Conservation (phyloP, 53 echinoderm and acorn worm species). For the Antedon mediterranea region DNA sequence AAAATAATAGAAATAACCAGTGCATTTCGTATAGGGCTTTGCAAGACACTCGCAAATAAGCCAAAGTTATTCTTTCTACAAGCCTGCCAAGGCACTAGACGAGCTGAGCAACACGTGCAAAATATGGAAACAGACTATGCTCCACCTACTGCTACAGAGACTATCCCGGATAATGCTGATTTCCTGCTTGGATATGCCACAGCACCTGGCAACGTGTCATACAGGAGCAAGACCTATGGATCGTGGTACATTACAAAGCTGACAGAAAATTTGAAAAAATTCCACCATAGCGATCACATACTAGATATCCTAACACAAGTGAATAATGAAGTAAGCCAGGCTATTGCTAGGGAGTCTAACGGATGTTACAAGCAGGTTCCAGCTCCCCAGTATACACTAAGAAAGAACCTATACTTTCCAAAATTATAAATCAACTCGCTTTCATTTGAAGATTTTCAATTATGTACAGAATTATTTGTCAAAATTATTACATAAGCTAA, state of each 20-base stretch:
- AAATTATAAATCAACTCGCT: no score
- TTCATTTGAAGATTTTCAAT: no score
- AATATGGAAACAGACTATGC: neutral
- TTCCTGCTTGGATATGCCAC: conserved; percentile 58
- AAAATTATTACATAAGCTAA: no score
- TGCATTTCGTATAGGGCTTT: conserved; percentile 12
- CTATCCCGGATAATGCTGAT: conserved; percentile 75
- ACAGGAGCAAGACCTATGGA: conserved; percentile 27
- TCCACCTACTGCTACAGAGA: neutral
- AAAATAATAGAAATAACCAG: conserved; percentile 6
- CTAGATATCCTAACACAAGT: conserved; percentile 40
- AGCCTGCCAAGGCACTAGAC: conserved; percentile 61
- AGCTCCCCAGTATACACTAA: conserved; percentile 29
- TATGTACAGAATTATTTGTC: no score
- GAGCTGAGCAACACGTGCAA: neutral
- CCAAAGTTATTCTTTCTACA: conserved; percentile 90
- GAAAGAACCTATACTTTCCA: conserved; percentile 31
- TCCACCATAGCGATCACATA: conserved; percentile 24
- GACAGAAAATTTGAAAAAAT: conserved; percentile 12
- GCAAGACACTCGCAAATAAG: conserved; percentile 34
- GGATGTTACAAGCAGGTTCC: conserved; percentile 39
- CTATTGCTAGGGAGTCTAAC: conserved; percentile 9
- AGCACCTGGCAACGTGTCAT: conserved; percentile 63
- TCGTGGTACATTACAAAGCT: conserved; percentile 72
- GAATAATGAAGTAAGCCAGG: conserved; percentile 22